Evolutionary conservation across 1,140 invertebrate species (phyloP), one percentile per base, ranked within the genome.

Genomic region (Macrosteles quadrilineatus): DNA sequence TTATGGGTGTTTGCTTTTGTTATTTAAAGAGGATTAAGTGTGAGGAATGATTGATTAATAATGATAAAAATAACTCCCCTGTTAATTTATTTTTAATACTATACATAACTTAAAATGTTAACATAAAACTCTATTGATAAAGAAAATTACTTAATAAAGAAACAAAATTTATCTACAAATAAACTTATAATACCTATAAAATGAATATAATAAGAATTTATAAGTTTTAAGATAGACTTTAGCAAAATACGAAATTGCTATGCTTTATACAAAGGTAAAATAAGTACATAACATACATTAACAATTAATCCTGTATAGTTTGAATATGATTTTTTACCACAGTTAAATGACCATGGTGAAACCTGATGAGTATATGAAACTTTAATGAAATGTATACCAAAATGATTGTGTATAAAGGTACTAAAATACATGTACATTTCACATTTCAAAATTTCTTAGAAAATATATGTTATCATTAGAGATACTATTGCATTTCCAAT

Each of bases 81-180:
- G 40, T 66, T 66, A 66, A 63, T 66, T 66, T 66, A 66, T 45
- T 66, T n/a, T 66, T 36, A 66, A 66, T 66, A 66, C 45, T 66
- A 66, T 66, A 66, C 63, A 66, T 66, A 66, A 40, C 63, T 66
- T 66, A 66, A 66, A 66, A 66, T 66, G 63, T 66, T 66, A 63
- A 66, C 63, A 66, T 66, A 66, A 59, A 66, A 66, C 63, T 66
- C 63, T 66, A 66, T 66, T 17, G 63, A 66, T 66, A 66, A 66
- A 66, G 63, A 36, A 59, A 59, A 66, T 66, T 63, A 63, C 59
- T 63, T 43, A 66, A 66, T 43, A 66, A 66, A 66, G 63, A 66
- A 66, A 66, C 36, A 66, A 66, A 63, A 66, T 43, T 19, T 66
- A 66, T 66, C 63, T 66, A 66, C 63, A 66, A 66, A 66, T 45